phyloP scores from a whole-genome alignment of 2,888 invertebrate species.

The Eupithecia vulgata region DNA sequence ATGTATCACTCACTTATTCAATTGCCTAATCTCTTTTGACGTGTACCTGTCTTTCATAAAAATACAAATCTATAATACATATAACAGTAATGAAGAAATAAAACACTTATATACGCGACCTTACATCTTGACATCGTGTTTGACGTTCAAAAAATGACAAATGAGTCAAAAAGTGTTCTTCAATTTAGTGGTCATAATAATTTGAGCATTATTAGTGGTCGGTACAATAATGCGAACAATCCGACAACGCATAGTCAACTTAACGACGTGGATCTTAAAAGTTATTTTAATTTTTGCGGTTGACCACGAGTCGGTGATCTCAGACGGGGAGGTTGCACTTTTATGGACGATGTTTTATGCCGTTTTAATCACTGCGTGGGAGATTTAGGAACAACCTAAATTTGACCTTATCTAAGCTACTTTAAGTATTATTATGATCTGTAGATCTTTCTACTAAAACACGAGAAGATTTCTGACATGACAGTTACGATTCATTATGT shows the following conservation, averaged over 20 bases:
- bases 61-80: neutral
- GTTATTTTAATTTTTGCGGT: slow-evolving; percentile 74
- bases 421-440: slow-evolving; percentile 5
- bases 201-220: slow-evolving; percentile 49
- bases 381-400: slow-evolving; percentile 1
- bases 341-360: slow-evolving; percentile 33
- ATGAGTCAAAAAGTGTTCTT: slow-evolving; percentile 29
- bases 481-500: slow-evolving; percentile 1
- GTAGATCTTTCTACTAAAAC: neutral
- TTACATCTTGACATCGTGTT: slow-evolving; percentile 14
- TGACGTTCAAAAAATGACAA: slow-evolving; percentile 28
- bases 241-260: slow-evolving; percentile 65
- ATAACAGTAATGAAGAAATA: neutral
- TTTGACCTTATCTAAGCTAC: neutral
- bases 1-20: slow-evolving; percentile 34
- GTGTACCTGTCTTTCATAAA: slow-evolving; percentile 16
- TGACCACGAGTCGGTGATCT: slow-evolving; percentile 54
- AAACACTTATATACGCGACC: slow-evolving; percentile 11
- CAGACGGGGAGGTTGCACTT: slow-evolving; percentile 44
- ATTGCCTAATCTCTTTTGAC: slow-evolving; percentile 22
- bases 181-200: slow-evolving; percentile 36
- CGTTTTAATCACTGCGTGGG: slow-evolving; percentile 44
- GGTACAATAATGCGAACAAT: slow-evolving; percentile 37
- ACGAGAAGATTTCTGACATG: neutral
- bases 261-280: slow-evolving; percentile 64